phyloP scores from a whole-genome alignment of 2,797 vertebrate species.

The Enteromius thamalakanensis region DNA sequence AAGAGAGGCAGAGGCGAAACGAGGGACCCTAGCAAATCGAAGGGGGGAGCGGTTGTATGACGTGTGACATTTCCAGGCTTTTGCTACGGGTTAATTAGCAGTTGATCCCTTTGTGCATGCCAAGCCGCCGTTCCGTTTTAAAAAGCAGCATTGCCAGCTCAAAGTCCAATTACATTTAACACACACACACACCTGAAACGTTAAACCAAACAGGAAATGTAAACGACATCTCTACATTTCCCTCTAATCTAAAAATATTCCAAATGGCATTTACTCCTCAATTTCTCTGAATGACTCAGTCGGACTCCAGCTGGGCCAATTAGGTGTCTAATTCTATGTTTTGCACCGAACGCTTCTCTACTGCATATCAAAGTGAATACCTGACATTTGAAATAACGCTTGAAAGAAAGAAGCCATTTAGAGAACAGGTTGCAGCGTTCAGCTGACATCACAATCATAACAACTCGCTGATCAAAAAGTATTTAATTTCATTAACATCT shows the following conservation, averaged over 20 bases:
- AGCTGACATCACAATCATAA: slow-evolving; percentile 17
- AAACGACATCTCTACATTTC: slow-evolving; percentile 23
- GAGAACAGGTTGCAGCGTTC: slow-evolving; percentile 28
- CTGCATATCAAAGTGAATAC: slow-evolving; percentile 52
- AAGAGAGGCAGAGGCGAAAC: slow-evolving; percentile 6
- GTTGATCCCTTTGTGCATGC: neutral
- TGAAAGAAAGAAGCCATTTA: slow-evolving; percentile 30
- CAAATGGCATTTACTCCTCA: slow-evolving; percentile 37
- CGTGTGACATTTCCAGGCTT: slow-evolving; percentile 50
- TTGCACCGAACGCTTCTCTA: slow-evolving; percentile 4
- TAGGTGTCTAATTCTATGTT: slow-evolving; percentile 47
- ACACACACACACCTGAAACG: neutral
- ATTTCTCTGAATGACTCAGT: slow-evolving; percentile 41
- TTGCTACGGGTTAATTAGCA: slow-evolving; percentile 50
- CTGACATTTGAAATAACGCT: slow-evolving; percentile 43
- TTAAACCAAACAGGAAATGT: slow-evolving; percentile 14
- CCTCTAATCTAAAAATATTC: slow-evolving; percentile 32
- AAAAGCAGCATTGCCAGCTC: slow-evolving; percentile 3
- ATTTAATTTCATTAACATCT: slow-evolving; percentile 28
- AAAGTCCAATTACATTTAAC: slow-evolving; percentile 7
- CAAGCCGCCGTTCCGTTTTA: neutral
- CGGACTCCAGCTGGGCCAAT: slow-evolving; percentile 52
- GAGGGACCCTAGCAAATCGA: neutral
- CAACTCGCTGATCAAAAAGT: slow-evolving; percentile 27
- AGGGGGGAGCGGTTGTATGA: neutral